These are phyloP conservation scores for Teleopsis dalmanni DNA, from an alignment of 1,140 invertebrate species.

Conservation along the genomic window DNA sequence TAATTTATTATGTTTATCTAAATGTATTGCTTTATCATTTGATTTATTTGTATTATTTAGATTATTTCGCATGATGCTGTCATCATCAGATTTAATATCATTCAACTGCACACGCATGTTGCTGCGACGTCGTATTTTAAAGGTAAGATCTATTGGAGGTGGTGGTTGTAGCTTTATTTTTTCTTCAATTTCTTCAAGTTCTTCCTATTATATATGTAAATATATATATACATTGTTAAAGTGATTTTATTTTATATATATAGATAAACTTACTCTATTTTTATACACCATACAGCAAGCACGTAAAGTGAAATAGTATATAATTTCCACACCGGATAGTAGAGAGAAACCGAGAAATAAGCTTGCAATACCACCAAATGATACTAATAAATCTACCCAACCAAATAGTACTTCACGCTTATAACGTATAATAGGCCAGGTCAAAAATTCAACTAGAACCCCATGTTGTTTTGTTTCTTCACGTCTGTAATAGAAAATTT, in stretches of 20 bases:
- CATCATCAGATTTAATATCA: too few relatives aligned
- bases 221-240: neutral
- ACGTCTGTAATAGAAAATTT: constrained; percentile 11
- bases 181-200: constrained; percentile 37
- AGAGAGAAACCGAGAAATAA: constrained; percentile 68
- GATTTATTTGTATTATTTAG: constrained; percentile 1
- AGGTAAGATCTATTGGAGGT: constrained; percentile 28
- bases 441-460: constrained; percentile 51
- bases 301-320: constrained; percentile 64
- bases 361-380: constrained; percentile 57
- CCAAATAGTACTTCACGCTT: constrained; percentile 69
- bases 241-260: neutral
- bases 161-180: constrained; percentile 29
- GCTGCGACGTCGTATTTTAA: constrained; percentile 16
- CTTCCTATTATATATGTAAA: constrained; percentile 23
- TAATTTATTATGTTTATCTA: constrained; percentile 2
- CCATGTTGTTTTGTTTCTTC: constrained; percentile 24
- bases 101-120: neutral
- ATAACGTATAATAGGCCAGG: constrained; percentile 65
- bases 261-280: constrained; percentile 23
- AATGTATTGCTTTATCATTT: constrained; percentile 2
- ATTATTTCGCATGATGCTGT: neutral
- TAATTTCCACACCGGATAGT: constrained; percentile 61
- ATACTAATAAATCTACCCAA: constrained; percentile 66
- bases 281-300: constrained; percentile 55